Conservation (phyloP, 2,888 invertebrate species). For the Desoria tigrina region DNA sequence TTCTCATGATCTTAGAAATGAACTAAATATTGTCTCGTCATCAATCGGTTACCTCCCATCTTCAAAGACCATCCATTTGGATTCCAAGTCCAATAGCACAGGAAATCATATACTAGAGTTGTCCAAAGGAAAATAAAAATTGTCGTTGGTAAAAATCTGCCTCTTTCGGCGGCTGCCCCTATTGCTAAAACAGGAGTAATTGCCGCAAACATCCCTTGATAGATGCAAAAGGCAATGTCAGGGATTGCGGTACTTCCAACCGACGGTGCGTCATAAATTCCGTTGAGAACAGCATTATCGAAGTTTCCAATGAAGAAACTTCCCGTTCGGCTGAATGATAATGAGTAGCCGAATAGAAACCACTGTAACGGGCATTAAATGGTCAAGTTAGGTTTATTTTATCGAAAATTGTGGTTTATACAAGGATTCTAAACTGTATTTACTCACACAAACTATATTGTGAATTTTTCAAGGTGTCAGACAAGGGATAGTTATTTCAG, state of each 20-base stretch:
- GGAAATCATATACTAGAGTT: constrained; percentile 47
- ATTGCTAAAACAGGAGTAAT: constrained; percentile 49
- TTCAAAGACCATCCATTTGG: constrained; percentile 34
- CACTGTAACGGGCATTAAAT: constrained; percentile 33
- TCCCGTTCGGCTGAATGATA: constrained; percentile 41
- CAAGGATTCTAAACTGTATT: too few relatives aligned
- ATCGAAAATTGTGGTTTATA: too few relatives aligned
- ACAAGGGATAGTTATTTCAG: too few relatives aligned
- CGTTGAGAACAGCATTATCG: constrained; percentile 35
- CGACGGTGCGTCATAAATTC: constrained; percentile 27
- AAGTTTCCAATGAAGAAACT: constrained; percentile 37
- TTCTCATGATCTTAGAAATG: neutral
- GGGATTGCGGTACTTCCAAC: constrained; percentile 34
- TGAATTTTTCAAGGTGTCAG: too few relatives aligned
- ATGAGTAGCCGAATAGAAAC: constrained; percentile 45
- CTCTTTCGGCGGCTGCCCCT: constrained; percentile 46
- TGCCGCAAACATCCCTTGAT: constrained; percentile 47
- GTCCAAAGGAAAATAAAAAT: constrained; percentile 50
- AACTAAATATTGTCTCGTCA: too few relatives aligned
- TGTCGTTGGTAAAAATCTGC: constrained; percentile 40
- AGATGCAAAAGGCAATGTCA: constrained; percentile 46
- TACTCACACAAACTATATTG: too few relatives aligned
- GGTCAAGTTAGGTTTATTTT: neutral
- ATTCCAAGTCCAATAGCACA: constrained; percentile 50
- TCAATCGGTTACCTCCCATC: constrained; percentile 35